phyloP scores from a whole-genome alignment of 1,140 invertebrate species.

The Listronotus oregonensis region DNA sequence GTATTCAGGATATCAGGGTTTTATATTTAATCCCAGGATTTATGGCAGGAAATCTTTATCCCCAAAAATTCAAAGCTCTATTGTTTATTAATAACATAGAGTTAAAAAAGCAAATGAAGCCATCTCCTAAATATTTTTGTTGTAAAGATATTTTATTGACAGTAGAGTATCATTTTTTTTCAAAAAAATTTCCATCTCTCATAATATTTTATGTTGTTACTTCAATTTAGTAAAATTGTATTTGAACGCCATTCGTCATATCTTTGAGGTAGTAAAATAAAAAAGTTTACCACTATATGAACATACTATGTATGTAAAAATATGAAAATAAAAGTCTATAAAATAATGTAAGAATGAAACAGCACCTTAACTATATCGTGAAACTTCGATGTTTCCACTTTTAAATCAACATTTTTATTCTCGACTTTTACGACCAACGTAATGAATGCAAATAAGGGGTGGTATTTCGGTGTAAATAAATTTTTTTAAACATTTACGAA shows the following conservation, averaged over 20 bases:
- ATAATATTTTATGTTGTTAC: not conserved
- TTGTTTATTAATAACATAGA: too few relatives aligned
- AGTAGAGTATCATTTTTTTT: too few relatives aligned
- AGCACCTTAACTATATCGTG: slow-evolving; percentile 32
- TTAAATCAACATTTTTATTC: slow-evolving; percentile 48
- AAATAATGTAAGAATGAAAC: slow-evolving; percentile 32
- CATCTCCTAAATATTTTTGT: too few relatives aligned
- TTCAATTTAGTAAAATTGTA: slow-evolving; percentile 15
- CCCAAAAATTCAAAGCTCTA: too few relatives aligned
- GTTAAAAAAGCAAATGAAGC: too few relatives aligned
- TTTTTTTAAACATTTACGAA: slow-evolving; percentile 11
- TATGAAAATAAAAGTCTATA: slow-evolving; percentile 27
- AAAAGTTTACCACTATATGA: slow-evolving; percentile 21
- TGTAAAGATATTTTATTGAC: too few relatives aligned
- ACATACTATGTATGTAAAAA: slow-evolving; percentile 33
- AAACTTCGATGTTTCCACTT: slow-evolving; percentile 37
- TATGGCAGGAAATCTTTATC: too few relatives aligned
- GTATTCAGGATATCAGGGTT: too few relatives aligned
- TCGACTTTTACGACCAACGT: slow-evolving; percentile 39
- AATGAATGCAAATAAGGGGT: slow-evolving; percentile 45
- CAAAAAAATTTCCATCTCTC: not conserved
- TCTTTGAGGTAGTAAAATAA: slow-evolving; percentile 11
- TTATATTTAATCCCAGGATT: too few relatives aligned
- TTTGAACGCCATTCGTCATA: slow-evolving; percentile 2
- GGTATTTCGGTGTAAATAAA: slow-evolving; percentile 10